Base-by-base conservation (phyloP, 2,113 vertebrate species). In the Hemibagrus wyckioides region DNA sequence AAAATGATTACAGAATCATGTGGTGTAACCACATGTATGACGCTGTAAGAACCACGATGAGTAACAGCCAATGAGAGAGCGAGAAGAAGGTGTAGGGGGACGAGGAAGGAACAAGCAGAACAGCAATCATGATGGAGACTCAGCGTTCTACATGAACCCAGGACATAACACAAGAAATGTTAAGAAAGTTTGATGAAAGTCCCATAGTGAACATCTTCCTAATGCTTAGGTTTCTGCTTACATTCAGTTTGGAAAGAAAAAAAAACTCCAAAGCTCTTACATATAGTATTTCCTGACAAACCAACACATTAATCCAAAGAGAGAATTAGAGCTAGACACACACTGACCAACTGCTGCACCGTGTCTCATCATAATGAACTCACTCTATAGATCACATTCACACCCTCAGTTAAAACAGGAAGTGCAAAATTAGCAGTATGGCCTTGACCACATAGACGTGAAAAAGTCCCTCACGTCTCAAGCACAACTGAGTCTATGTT, bases 21-120 rank as follows among this genome's bases (percentile, higher is more conserved):
- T 65, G 8, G 23, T 61, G 10, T 65, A 65, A 65, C 28, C 63
- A 65, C n/a, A 39, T 44, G 39, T 73, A 73, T 9, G 21, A 73
- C 21, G 1, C 21, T 44, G 21, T 73, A 44, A 73, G 19, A 71
- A 19, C 33, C 67, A 21, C 33, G 17, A 71, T 71, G 67, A 36
- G 67, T 73, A 73, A 73, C 69, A 73, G 69, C 69, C 69, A 73
- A 73, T 73, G 39, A 73, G 21, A 44, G 21, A 44, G 39, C 69
- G 4, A 73, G 69, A 73, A 36, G 69, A 73, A 73, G 41, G 21
- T 73, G 39, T 73, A 44, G 69, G 36, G 21, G 69, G 2, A 44
- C 21, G 69, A 73, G 23, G 1, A 8, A 23, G 67, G 67, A 71
- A 75, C 39, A 75, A 44, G 36, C 33, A 73, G 69, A 73, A 23